A percentile compares a stretch with the other conserved stretches of the same genome.
These are phyloP conservation scores for Heliconius nattereri DNA, from an alignment of 1,140 invertebrate genomes.

Conservation along the genomic window DNA sequence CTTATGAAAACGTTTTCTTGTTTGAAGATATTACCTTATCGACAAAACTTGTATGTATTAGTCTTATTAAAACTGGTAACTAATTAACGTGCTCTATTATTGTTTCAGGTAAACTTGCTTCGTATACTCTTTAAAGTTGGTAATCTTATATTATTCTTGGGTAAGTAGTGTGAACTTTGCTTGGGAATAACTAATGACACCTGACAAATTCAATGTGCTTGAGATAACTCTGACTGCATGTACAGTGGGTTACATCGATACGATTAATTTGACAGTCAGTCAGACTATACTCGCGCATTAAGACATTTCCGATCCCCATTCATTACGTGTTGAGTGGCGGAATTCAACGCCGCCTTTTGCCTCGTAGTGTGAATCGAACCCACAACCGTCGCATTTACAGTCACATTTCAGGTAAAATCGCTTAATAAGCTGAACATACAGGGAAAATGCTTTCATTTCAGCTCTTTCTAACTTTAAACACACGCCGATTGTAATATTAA, in stretches of 20 bases:
- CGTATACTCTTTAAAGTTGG: neutral
- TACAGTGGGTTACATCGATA: too few species aligned
- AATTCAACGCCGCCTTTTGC: too few species aligned
- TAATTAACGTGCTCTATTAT: slow-evolving; percentile 4
- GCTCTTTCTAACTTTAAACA: neutral
- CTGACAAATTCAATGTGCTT: too few species aligned
- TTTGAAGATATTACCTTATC: neutral
- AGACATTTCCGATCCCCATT: too few species aligned
- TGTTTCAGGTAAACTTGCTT: neutral
- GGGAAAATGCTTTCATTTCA: neutral
- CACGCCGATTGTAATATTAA: slow-evolving; percentile 5
- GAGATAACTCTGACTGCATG: too few species aligned
- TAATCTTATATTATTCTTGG: neutral
- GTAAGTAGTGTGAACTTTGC: slow-evolving; percentile 1
- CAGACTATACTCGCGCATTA: too few species aligned
- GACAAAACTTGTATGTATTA: neutral
- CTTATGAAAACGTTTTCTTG: neutral
- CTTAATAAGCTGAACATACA: neutral
- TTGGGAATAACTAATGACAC: neutral
- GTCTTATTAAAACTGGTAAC: neutral
- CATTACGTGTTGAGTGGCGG: too few species aligned
- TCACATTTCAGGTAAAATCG: neutral
- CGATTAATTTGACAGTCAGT: too few species aligned
- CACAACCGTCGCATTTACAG: too few species aligned
- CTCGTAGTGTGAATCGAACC: too few species aligned